A percentile compares a stretch with the other conserved stretches of the same genome.
Conservation (phyloP, 2,888 invertebrate species). For the Stegophylla sp. region DNA sequence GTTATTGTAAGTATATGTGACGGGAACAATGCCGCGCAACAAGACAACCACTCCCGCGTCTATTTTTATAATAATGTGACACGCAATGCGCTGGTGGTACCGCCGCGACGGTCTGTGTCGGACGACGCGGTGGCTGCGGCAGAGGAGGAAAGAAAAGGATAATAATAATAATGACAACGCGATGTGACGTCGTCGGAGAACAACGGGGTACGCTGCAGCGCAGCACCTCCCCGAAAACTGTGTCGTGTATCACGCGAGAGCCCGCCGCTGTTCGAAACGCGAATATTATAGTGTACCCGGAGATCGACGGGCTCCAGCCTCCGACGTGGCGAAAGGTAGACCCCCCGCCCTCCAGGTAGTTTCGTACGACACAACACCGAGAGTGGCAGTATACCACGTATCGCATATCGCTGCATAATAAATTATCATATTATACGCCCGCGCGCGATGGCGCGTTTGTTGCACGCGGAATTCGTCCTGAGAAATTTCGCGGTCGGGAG, state of each 20-base stretch:
- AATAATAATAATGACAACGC: background rate
- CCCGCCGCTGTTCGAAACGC: background rate
- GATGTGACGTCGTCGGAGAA: background rate
- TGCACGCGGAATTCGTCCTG: background rate
- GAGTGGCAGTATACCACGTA: background rate
- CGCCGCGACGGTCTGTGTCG: too few species aligned
- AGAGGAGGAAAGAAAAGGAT: background rate
- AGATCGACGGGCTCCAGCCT: background rate
- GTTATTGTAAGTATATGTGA: background rate
- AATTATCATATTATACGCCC: too few species aligned
- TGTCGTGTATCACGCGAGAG: background rate
- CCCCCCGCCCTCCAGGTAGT: too few species aligned
- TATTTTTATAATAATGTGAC: slow-evolving; percentile 48
- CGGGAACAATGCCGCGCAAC: slow-evolving; percentile 23
- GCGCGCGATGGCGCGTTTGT: too few species aligned
- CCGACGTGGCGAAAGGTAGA: too few species aligned
- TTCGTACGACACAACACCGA: background rate
- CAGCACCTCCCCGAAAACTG: background rate
- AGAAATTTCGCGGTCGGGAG: background rate
- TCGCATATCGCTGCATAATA: too few species aligned
- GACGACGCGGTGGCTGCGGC: background rate
- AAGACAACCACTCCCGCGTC: slow-evolving; percentile 49
- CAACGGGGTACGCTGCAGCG: background rate
- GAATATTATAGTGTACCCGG: background rate
- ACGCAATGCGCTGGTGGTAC: slow-evolving; percentile 11